A percentile compares a stretch with the other conserved stretches of the same genome.
Evolutionary conservation across 2,113 vertebrate species (phyloP).

Genomic region (Benthochromis sp.): DNA sequence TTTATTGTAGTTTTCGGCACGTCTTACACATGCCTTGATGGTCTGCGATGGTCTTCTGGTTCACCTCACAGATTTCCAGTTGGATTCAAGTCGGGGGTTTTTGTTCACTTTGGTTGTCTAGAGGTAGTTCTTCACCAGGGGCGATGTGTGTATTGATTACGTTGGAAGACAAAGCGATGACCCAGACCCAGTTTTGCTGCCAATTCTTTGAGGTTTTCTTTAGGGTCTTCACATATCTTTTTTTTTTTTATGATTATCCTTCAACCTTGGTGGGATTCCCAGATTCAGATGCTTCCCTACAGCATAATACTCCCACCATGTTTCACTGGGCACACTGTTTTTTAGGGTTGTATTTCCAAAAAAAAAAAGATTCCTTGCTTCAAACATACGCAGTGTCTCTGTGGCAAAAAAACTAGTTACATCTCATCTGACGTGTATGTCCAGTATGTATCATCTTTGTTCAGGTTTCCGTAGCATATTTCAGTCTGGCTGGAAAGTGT

Average conservation of each 20-base stretch:
- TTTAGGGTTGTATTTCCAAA: not conserved
- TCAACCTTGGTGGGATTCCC: not conserved
- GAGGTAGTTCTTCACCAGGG: not conserved
- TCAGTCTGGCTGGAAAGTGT: not conserved
- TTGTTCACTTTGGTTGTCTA: not conserved
- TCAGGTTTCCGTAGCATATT: not conserved
- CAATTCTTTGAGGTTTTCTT: not conserved
- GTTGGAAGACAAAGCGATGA: not conserved
- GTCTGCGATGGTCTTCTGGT: not conserved
- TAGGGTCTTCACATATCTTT: not conserved
- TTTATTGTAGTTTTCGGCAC: not conserved
- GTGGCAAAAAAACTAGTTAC: not conserved
- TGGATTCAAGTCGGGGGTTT: not conserved
- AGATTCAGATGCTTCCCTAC: not conserved
- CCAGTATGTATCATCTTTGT: not conserved
- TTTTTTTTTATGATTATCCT: not conserved
- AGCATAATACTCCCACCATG: not conserved
- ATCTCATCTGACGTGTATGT: not conserved
- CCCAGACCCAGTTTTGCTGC: not conserved
- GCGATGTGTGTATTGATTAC: rapidly evolving
- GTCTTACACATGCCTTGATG: not conserved
- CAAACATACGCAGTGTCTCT: not conserved
- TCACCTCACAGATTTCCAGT: not conserved
- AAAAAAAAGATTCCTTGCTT: not conserved
- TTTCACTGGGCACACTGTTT: not conserved